Conservation (phyloP, 2,888 invertebrate species). For the Dasypolia templi region DNA sequence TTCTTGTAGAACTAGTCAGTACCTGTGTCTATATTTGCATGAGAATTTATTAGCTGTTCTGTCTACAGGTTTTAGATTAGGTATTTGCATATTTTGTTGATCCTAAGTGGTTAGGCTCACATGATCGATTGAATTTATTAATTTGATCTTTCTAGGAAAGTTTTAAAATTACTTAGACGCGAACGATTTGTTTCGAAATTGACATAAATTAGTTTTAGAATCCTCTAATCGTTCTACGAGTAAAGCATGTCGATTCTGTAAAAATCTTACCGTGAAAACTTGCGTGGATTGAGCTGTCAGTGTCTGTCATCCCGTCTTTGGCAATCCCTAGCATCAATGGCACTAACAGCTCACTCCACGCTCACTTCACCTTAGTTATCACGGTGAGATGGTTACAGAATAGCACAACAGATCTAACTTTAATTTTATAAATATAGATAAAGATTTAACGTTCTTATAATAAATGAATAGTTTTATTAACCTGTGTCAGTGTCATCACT, state of each 20-base stretch:
- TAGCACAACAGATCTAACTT: no score
- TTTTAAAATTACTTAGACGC: not conserved
- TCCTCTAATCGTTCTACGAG: no score
- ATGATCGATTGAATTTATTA: not conserved
- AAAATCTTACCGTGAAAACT: no score
- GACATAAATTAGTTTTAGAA: not conserved
- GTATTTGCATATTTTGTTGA: not conserved
- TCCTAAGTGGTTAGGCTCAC: not conserved
- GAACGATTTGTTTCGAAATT: not conserved
- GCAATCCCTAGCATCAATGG: no score
- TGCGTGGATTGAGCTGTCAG: no score
- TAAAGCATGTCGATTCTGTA: no score
- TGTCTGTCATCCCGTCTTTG: no score
- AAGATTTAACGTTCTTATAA: not conserved
- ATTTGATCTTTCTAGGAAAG: not conserved
- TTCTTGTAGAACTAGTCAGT: slow-evolving; percentile 1
- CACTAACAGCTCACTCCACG: no score
- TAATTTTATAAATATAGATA: not conserved
- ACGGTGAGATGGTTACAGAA: no score
- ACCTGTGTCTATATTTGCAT: not conserved
- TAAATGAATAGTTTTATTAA: slow-evolving; percentile 53
- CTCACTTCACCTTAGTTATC: no score
- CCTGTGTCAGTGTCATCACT: slow-evolving; percentile 85
- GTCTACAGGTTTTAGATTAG: slow-evolving; percentile 16
- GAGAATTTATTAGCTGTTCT: not conserved